Conservation (phyloP, 2,797 vertebrate species). For the Acrossocheilus fasciatus region DNA sequence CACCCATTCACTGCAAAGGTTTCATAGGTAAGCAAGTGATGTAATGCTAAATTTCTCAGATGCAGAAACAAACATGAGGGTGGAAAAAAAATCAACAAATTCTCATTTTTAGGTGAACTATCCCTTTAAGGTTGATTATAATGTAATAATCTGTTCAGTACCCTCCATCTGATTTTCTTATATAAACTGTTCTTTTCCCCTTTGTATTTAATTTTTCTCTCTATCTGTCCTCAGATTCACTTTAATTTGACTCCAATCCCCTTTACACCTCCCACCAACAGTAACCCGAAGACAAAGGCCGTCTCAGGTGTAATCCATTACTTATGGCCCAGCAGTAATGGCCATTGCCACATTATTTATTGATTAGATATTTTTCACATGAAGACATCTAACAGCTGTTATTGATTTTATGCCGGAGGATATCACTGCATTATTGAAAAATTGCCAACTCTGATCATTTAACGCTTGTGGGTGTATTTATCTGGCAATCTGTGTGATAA, state of each 20-base stretch:
- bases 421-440: conserved; percentile 72
- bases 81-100: background rate
- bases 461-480: conserved; percentile 35
- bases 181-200: background rate
- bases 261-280: conserved; percentile 31
- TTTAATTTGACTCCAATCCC: conserved; percentile 2
- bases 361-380: conserved; percentile 67
- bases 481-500: conserved; percentile 28
- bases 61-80: background rate
- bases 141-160: background rate
- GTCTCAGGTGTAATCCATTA: conserved; percentile 49
- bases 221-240: background rate
- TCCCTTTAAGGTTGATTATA: background rate
- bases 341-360: conserved; percentile 70
- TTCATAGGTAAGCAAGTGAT: background rate
- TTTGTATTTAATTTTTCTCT: background rate
- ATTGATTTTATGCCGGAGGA: conserved; percentile 64
- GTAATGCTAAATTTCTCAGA: background rate
- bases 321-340: conserved; percentile 59
- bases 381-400: conserved; percentile 67
- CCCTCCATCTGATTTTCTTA: conserved; percentile 43
- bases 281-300: conserved; percentile 38
- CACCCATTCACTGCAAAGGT: background rate
- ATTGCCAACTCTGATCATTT: conserved; percentile 53
- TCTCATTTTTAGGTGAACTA: background rate